Conservation (phyloP, 2,888 invertebrate genomes). For the Plemyria rubiginata region DNA sequence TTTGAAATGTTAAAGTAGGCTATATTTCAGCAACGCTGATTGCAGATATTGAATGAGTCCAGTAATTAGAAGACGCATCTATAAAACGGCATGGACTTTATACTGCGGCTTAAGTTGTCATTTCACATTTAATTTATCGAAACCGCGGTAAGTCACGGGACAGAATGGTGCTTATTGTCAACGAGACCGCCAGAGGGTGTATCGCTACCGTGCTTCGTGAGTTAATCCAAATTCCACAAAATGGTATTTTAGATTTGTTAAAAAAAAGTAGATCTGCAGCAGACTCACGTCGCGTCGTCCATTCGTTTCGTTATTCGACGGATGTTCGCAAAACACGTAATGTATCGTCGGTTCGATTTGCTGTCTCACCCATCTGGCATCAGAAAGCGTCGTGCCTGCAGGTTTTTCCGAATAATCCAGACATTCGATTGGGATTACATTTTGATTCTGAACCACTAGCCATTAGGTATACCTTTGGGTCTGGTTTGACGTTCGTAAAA, state of each 20-base stretch:
- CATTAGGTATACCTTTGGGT: too few relatives aligned
- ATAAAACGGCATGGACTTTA: constrained; percentile 19
- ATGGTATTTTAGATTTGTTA: not conserved
- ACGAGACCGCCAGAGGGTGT: constrained; percentile 17
- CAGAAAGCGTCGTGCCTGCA: constrained; percentile 13
- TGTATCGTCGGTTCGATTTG: constrained; percentile 6
- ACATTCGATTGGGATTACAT: not conserved
- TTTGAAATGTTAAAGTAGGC: too few relatives aligned
- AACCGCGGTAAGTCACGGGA: constrained; percentile 9
- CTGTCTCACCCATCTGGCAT: constrained; percentile 15
- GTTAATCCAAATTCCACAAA: constrained; percentile 5
- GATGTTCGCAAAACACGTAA: constrained; percentile 11
- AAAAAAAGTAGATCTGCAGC: constrained; percentile 2
- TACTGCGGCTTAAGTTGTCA: constrained; percentile 12
- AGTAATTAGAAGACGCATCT: not conserved
- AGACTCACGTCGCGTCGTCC: not conserved
- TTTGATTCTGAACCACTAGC: not conserved
- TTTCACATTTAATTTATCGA: constrained; percentile 20
- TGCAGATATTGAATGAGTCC: not conserved
- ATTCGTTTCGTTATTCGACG: constrained; percentile 3
- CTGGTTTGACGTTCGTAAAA: too few relatives aligned
- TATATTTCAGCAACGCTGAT: too few relatives aligned
- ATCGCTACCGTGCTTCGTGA: constrained; percentile 11
- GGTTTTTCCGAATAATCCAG: constrained; percentile 6
- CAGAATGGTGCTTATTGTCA: constrained; percentile 20